A percentile compares a stretch with the other conserved stretches of the same genome.
Conservation (phyloP, 2,113 vertebrate genomes). For the Ctenodactylus gundi region DNA sequence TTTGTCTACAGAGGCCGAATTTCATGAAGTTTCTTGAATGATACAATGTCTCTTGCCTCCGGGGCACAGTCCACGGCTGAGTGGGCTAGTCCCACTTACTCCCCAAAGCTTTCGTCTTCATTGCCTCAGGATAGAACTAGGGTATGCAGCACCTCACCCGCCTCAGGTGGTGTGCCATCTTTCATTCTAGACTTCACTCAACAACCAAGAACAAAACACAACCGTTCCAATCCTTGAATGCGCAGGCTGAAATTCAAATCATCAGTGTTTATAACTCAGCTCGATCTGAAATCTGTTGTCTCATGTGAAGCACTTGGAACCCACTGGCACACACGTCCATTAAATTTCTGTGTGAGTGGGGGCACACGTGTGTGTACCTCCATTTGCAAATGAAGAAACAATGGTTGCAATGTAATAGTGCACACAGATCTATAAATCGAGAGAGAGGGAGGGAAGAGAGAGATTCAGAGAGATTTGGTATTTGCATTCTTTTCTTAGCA, state of each 20-base stretch:
- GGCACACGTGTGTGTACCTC: fast-evolving
- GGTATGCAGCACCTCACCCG: too few relatives aligned
- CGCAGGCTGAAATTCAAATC: not conserved
- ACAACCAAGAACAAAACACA: not conserved
- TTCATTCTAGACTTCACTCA: not conserved
- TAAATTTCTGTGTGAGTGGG: not conserved
- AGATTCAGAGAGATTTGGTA: not conserved
- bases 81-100: not conserved
- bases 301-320: not conserved
- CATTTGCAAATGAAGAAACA: not conserved
- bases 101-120: not conserved
- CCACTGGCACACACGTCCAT: not conserved
- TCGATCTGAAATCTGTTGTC: not conserved
- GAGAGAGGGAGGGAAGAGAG: not conserved
- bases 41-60: not conserved
- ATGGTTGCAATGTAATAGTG: not conserved
- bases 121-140: not conserved
- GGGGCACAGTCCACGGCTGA: too few relatives aligned
- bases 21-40: too few relatives aligned
- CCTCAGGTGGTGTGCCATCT: not conserved
- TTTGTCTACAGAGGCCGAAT: too few relatives aligned
- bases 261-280: not conserved
- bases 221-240: not conserved
- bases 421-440: not conserved
- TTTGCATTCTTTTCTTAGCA: not conserved